Percentiles rank a stretch among this genome's conserved stretches.
Conservation (phyloP, 1,140 invertebrate genomes). For the Oreohelix idahoensis region DNA sequence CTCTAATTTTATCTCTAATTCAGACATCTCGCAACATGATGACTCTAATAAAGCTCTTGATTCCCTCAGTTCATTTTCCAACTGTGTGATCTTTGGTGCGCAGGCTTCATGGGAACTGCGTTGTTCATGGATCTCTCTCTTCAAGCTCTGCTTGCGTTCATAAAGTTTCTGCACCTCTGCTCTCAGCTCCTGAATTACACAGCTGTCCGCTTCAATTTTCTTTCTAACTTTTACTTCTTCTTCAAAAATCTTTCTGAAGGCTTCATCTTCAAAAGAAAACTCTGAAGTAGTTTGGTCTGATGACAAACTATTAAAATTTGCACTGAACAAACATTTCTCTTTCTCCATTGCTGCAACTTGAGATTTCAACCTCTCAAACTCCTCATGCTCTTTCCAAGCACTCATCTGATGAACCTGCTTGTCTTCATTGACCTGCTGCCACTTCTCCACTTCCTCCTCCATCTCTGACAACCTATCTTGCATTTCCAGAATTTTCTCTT, state of each 20-base stretch:
- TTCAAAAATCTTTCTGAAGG: constrained; percentile 22
- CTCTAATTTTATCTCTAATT: constrained; percentile 5
- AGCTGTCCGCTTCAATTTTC: constrained; percentile 40
- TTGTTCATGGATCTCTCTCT: not conserved
- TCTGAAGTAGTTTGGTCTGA: not conserved
- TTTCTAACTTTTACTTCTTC: constrained; percentile 27
- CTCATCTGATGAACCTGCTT: constrained; percentile 38
- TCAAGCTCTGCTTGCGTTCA: constrained; percentile 18
- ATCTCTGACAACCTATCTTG: constrained; percentile 44
- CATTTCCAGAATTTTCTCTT: constrained; percentile 44
- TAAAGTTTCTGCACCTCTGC: constrained; percentile 57
- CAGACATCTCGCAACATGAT: not conserved
- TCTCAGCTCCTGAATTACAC: constrained; percentile 58
- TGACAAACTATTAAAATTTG: not conserved
- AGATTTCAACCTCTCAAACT: not conserved
- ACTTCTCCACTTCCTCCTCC: constrained; percentile 50
- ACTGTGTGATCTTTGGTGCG: not conserved
- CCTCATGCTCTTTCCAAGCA: constrained; percentile 9
- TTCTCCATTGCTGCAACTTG: constrained; percentile 23
- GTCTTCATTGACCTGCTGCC: constrained; percentile 47
- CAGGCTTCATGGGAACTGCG: not conserved
- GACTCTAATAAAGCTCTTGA: not conserved
- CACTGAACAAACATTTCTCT: constrained; percentile 4
- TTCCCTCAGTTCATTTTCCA: not conserved
- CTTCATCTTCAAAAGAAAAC: constrained; percentile 13